These are phyloP conservation scores for Opisthocomus hoazin DNA, from an alignment of 2,113 vertebrate species.

Conservation along the genomic window DNA sequence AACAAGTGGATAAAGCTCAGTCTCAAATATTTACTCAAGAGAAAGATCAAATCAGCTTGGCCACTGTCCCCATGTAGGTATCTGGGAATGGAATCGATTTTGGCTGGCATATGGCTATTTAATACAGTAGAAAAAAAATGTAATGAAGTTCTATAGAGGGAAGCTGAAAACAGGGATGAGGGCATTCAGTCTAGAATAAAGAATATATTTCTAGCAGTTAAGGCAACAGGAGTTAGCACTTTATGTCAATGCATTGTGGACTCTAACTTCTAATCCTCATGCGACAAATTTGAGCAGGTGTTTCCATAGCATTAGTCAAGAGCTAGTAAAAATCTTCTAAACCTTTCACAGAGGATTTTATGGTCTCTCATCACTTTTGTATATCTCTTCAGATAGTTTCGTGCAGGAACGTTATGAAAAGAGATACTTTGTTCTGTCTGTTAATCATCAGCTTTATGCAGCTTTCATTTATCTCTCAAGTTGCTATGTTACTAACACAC, in stretches of 20 bases:
- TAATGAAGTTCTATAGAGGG: background rate
- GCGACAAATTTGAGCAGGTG: background rate
- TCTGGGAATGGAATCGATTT: background rate
- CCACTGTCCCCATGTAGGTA: background rate
- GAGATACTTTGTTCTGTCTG: background rate
- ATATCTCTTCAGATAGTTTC: background rate
- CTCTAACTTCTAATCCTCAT: background rate
- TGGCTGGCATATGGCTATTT: background rate
- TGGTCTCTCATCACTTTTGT: background rate
- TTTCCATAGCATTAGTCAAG: background rate
- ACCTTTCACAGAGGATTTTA: background rate
- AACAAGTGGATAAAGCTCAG: background rate
- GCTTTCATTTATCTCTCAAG: background rate
- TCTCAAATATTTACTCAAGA: background rate
- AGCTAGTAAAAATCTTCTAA: background rate
- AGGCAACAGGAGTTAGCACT: background rate
- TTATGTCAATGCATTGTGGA: background rate
- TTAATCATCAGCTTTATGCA: background rate
- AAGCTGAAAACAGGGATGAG: background rate
- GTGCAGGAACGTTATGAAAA: background rate
- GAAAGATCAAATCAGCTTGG: background rate
- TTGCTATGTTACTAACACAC: background rate
- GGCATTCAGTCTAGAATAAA: background rate
- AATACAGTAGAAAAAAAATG: background rate
- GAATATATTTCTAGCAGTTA: background rate